A percentile compares a stretch with the other conserved stretches of the same genome.
phyloP scores from a whole-genome alignment of 2,113 vertebrate genomes.

The Daboia siamensis region DNA sequence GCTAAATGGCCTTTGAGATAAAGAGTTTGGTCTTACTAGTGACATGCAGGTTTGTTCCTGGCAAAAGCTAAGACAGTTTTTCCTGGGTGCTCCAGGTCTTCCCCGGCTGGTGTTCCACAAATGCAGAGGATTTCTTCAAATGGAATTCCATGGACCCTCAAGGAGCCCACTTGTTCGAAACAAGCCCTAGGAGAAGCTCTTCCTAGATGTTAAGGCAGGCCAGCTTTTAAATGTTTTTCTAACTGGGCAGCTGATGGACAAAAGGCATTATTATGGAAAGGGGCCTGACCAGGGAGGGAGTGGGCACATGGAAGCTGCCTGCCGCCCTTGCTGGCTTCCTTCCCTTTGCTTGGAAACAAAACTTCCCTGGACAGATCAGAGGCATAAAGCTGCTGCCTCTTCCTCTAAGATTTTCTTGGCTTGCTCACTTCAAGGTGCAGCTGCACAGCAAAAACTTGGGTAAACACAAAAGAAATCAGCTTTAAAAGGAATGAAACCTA shows the following conservation, averaged over 20 bases:
- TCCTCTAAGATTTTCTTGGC: slow-evolving; percentile 12
- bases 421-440: neutral
- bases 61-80: neutral
- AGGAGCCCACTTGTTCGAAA: neutral
- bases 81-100: neutral
- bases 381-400: slow-evolving; percentile 1
- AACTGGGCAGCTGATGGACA: neutral
- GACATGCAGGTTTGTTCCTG: neutral
- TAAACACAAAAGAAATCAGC: neutral
- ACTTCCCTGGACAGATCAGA: neutral
- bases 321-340: neutral
- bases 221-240: neutral
- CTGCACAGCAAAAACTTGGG: neutral
- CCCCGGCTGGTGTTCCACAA: neutral
- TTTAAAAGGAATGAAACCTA: slow-evolving; percentile 50
- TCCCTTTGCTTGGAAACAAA: neutral
- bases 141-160: neutral
- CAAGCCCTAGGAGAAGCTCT: neutral
- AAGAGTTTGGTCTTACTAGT: neutral
- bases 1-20: neutral
- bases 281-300: neutral
- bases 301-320: neutral
- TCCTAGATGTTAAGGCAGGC: neutral
- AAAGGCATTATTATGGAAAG: too few relatives aligned
- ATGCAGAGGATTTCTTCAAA: neutral